These are phyloP conservation scores for Mayetiola destructor DNA, from an alignment of 2,888 invertebrate genomes.

Conservation along the genomic window DNA sequence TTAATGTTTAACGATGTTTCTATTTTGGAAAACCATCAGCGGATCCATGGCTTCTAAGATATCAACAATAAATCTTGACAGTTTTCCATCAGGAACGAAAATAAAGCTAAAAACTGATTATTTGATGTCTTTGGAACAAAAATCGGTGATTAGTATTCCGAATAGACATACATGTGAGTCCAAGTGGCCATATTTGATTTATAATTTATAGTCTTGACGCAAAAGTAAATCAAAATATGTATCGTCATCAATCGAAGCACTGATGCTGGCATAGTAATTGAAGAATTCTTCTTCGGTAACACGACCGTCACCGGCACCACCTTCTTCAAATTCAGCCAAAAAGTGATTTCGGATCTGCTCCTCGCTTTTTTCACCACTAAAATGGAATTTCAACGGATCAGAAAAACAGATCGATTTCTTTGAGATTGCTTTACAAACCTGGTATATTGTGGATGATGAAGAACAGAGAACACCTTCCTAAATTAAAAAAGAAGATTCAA, in stretches of 20 bases:
- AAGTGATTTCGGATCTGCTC: constrained; percentile 66
- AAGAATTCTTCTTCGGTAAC: constrained; percentile 85
- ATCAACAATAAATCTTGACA: too few relatives aligned
- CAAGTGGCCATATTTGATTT: too few relatives aligned
- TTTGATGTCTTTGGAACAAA: too few relatives aligned
- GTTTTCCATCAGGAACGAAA: too few relatives aligned
- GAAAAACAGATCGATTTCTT: neutral
- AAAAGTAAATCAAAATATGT: constrained; percentile 92
- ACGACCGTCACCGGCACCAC: constrained; percentile 63
- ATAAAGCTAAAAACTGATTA: too few relatives aligned
- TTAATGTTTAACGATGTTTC: too few relatives aligned
- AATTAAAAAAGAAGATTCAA: neutral
- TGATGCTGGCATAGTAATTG: constrained; percentile 86
- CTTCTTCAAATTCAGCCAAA: constrained; percentile 69
- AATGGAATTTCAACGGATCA: neutral
- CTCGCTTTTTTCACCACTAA: constrained; percentile 76
- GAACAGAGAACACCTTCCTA: constrained; percentile 62
- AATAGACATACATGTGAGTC: too few relatives aligned
- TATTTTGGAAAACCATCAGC: too few relatives aligned
- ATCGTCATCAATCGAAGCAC: constrained; percentile 88
- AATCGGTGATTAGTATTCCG: too few relatives aligned
- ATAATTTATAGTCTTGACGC: constrained; percentile 79
- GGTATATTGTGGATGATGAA: constrained; percentile 60
- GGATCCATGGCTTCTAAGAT: too few relatives aligned
- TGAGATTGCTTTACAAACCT: too few relatives aligned